Base-by-base conservation (phyloP, 1,140 invertebrate species). In the Samia ricini region DNA sequence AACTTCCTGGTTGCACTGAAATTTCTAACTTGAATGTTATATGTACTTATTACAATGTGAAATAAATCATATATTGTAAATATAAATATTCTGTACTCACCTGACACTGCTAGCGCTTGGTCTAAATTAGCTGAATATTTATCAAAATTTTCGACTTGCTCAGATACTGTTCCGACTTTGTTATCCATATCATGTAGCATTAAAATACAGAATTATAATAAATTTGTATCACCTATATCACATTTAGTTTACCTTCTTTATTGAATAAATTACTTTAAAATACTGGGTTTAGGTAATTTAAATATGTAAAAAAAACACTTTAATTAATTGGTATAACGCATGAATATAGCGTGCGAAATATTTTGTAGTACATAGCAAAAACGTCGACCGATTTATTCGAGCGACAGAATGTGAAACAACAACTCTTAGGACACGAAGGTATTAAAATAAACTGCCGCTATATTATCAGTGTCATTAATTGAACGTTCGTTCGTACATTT, bases 111-210 rank as follows among this genome's bases (percentile, higher is more conserved):
- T 12, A 88, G 61, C 15, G 85, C 85, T 61, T 79, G 71, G 49
- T 88, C 85, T 68, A 88, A 70, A 74, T 83, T 77, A 5, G 74
- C 73, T 26, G 68, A 56, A 75, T 71, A 56, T 36, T 76, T 71
- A 18, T 74, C 63, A 42, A 62, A 59, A 29, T 59, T 64, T 6
- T 77, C 62, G 24, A 83, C 62, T 62, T 64, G 64, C 60, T 77
- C 69, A 10, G 79, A 69, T 51, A 86, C 56, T 15, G 79, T 80
- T 21, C 68, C 55, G 15, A 78, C 62, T 63, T 72, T 69, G 49
- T 64, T 49, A 58, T 62, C 56, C 68, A 73, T 69, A 50, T 63
- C 63, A 15, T 23, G 20, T 29, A 24, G n/a, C 12, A 42, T 15
- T 42, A 42, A 42, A 19, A 20, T 18, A 36, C 56, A 36, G 6